Percentiles rank a stretch among this genome's conserved stretches.
Evolutionary conservation across 2,113 vertebrate genomes (phyloP).

Genomic region (Aspiorhynchus laticeps): DNA sequence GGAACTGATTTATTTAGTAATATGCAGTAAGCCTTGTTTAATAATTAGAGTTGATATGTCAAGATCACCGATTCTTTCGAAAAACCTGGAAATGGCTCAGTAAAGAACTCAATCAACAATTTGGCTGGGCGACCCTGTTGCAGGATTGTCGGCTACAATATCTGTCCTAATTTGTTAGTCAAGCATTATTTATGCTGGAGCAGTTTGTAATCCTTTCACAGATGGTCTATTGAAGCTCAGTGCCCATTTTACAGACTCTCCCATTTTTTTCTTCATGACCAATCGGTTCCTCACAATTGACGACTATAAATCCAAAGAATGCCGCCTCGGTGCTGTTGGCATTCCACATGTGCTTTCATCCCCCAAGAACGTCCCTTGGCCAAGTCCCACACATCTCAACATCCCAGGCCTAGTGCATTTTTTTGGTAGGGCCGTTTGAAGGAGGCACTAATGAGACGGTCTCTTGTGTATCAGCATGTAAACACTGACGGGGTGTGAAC

Average conservation of each 20-base stretch:
- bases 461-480: slow-evolving; percentile 71
- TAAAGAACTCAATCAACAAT: slow-evolving; percentile 11
- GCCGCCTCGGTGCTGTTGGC: slow-evolving; percentile 43
- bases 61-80: not conserved
- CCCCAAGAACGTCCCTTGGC: slow-evolving; percentile 31
- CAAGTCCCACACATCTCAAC: slow-evolving; percentile 21
- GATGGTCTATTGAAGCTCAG: slow-evolving; percentile 36
- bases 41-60: not conserved
- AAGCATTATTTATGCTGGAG: slow-evolving; percentile 26
- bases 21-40: not conserved
- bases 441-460: slow-evolving; percentile 69
- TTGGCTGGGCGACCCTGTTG: not conserved
- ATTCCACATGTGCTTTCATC: slow-evolving; percentile 29
- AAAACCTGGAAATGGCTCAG: not conserved
- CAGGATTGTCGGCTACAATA: slow-evolving; percentile 28
- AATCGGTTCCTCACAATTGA: slow-evolving; percentile 38
- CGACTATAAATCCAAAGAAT: slow-evolving; percentile 37
- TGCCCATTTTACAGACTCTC: slow-evolving; percentile 14
- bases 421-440: slow-evolving; percentile 62
- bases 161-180: slow-evolving; percentile 28
- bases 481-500: slow-evolving; percentile 77
- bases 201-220: slow-evolving; percentile 32
- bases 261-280: slow-evolving; percentile 16
- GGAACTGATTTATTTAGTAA: not conserved
- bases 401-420: slow-evolving; percentile 14